phyloP scores from a whole-genome alignment of 2,797 vertebrate genomes.

The Muraenolepis orangiensis region DNA sequence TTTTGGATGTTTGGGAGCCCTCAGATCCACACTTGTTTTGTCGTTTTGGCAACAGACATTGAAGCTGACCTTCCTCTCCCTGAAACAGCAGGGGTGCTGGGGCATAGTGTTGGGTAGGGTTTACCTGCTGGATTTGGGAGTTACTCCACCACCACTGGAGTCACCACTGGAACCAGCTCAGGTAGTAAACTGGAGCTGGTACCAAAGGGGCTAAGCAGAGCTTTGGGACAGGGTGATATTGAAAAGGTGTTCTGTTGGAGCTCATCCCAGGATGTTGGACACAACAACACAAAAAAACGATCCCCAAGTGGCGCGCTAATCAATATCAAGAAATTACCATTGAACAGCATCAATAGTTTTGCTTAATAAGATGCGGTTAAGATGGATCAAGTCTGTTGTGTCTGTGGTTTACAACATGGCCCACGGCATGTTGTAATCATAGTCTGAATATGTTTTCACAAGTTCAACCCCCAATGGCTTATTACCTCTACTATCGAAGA shows the following conservation, averaged over 20 bases:
- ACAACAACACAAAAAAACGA: not conserved
- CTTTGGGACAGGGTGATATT: not conserved
- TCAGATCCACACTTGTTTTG: not conserved
- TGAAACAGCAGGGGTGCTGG: not conserved
- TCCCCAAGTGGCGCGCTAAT: conserved; percentile 29
- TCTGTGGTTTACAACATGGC: not conserved
- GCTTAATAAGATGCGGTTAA: not conserved
- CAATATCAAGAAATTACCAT: conserved; percentile 8
- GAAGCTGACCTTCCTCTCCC: not conserved
- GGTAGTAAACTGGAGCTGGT: not conserved
- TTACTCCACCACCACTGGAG: too few relatives aligned
- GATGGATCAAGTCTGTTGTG: not conserved
- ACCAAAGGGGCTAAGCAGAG: not conserved
- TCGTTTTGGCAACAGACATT: not conserved
- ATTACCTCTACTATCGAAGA: too few relatives aligned
- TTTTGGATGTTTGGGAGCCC: not conserved
- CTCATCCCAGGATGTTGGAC: too few relatives aligned
- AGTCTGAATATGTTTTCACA: too few relatives aligned
- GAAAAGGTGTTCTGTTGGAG: not conserved
- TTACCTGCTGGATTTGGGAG: too few relatives aligned
- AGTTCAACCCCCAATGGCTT: too few relatives aligned
- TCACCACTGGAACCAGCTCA: not conserved
- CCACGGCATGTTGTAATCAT: not conserved
- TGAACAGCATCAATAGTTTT: too few relatives aligned
- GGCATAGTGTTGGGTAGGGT: not conserved